Evolutionary conservation across 2,888 invertebrate species (phyloP).

Genomic region (Danaus chrysippus): DNA sequence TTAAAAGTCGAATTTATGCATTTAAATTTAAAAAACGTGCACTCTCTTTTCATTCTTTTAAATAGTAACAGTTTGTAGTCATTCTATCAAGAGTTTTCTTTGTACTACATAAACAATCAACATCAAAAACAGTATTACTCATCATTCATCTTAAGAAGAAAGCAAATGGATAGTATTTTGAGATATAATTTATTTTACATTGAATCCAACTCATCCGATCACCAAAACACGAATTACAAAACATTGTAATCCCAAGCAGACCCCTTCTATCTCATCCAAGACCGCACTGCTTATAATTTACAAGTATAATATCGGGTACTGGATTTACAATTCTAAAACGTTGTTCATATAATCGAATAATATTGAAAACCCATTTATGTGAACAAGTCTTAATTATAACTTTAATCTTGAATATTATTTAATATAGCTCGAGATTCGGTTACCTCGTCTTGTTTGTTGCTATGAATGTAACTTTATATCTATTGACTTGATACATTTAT

Average conservation of each 20-base stretch:
- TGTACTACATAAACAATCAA: too few relatives aligned
- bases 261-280: conserved; percentile 24
- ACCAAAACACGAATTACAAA: conserved; percentile 19
- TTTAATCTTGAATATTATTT: conserved; percentile 27
- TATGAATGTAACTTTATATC: not conserved
- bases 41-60: too few relatives aligned
- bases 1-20: conserved; percentile 4
- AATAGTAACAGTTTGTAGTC: too few relatives aligned
- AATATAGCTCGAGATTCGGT: conserved; percentile 6
- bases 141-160: too few relatives aligned
- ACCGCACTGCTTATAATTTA: conserved; percentile 36
- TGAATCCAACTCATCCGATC: not conserved
- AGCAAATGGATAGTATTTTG: too few relatives aligned
- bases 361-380: conserved; percentile 32
- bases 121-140: too few relatives aligned
- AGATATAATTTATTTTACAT: not conserved
- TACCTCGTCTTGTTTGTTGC: not conserved
- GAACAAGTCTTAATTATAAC: conserved; percentile 32
- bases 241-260: conserved; percentile 16
- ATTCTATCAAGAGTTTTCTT: too few relatives aligned
- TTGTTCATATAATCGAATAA: conserved; percentile 37
- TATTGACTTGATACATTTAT: too few relatives aligned
- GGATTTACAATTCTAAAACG: conserved; percentile 38
- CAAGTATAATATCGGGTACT: conserved; percentile 39
- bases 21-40: too few relatives aligned